Base-by-base conservation (phyloP, 2,888 invertebrate genomes). In the Chymomyza amoena region DNA sequence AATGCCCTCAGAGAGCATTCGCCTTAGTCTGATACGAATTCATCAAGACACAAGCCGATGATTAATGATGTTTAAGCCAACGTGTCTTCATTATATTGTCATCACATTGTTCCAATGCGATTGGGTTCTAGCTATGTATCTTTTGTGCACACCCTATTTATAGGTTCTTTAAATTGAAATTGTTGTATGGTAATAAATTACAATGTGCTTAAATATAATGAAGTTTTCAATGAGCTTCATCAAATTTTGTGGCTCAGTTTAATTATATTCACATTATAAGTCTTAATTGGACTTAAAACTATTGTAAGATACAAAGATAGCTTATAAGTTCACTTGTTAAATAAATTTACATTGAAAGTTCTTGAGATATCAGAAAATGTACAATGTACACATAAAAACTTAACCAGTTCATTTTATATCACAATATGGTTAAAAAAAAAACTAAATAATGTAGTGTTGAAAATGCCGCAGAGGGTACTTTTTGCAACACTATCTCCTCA, bases 71-170 rank as follows among this genome's bases (percentile, higher is more conserved):
- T 69, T 50, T 61, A 61, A 63, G 2, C 39, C 4, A 13, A 3
- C 13, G 13, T 13, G 39, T 45, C 39, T 80, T 87, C 81, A 83
- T 83, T 86, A 86, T 74, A 51, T 54, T 87, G 82, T 86, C 88
- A 73, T 86, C 88, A 74, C 70, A 68, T 51, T 64, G 66, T 52
- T 54, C 16, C 20, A 54, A 45, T 13, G 39, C 10, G 39, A 10
- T 13, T 13, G 39, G 13, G 10, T 45, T 45, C 13, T 10, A 13
- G 5, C 13, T 45, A 45, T 45, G 13, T 13, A 45, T 36, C 9
- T 36, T 36, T 36, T 36, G 36, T 7, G 9, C 36, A 36, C 9
- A 45, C 39, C 39, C 39, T 45, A 45, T 45, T 13, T 45, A 45
- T 45, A 45, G 39, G 13, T 45, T 45, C 13, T 45, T 45, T 45